These are phyloP conservation scores for Carpatolechia fugitivella DNA, from an alignment of 2,888 invertebrate genomes.

Conservation along the genomic window DNA sequence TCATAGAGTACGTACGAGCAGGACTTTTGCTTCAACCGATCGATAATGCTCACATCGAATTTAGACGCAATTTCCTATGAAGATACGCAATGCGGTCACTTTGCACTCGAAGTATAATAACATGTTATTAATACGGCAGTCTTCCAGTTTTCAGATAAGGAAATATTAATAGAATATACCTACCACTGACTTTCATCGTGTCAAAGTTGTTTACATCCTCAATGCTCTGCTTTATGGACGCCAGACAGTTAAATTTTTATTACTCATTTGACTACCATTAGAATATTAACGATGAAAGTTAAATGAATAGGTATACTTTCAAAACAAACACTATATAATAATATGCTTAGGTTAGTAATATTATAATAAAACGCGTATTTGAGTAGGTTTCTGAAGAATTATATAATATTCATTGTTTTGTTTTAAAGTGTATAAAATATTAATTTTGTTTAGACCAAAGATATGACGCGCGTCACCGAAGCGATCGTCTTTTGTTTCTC, in stretches of 20 bases:
- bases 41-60: neutral
- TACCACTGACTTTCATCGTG: neutral
- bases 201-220: constrained; percentile 7
- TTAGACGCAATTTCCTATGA: neutral
- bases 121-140: neutral
- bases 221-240: constrained; percentile 18
- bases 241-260: constrained; percentile 30
- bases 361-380: no score
- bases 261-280: constrained; percentile 25
- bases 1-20: no score
- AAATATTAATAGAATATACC: neutral
- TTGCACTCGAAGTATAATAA: neutral
- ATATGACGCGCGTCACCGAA: no score
- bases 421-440: no score
- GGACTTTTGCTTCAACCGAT: neutral
- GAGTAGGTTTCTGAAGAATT: no score
- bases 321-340: neutral
- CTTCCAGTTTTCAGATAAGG: neutral
- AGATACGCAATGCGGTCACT: neutral
- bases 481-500: no score
- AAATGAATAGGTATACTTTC: constrained; percentile 17
- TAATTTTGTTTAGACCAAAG: no score
- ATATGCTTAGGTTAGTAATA: no score
- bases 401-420: no score
- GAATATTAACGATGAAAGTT: constrained; percentile 17